Base-by-base conservation (phyloP, 2,888 invertebrate genomes). In the Polymixis lichenea region DNA sequence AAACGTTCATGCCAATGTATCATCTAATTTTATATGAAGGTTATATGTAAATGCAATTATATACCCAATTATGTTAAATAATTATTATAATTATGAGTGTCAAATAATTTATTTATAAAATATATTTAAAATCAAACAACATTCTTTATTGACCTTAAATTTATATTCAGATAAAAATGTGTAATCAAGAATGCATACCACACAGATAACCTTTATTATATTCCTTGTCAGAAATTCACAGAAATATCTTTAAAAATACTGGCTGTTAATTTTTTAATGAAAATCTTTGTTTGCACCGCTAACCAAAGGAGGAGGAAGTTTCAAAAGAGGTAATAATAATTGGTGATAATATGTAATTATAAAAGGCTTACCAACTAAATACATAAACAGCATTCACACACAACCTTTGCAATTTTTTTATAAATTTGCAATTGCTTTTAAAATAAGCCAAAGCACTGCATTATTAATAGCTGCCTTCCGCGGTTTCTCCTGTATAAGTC, bases 281-380 rank as follows among this genome's bases (percentile, higher is more conserved):
- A 43, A 32, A 7, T 75, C 38, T 82, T 77, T 78, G n/a, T 55
- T 84, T 88, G 79, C 84, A 81, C 62, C 83, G 91, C 90, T 90
- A 73, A 83, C 66, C 75, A 43, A 78, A 93, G 94, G 88, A 93
- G 92, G 85, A 92, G 91, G 88, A 95, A 95, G 77, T 95, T 95
- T 90, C 92, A 94, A 77, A 95, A 95, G 90, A 95, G 96, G 96
- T 96, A 94, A 90, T 96, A 94, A 90, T 76, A 43, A n/a, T 7
- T 17, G 2, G 7, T 67, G 66, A 19, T 4, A n/a, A 11, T 43
- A 49, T 49, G 19, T 53, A 43, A 53, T 19, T 32, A 49, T 9
- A 19, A 38, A 7, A n/a, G 7, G 15, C 11, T 71, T 22, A 53
- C 28, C 49, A 72, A 58, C 5, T 13, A 19, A 38, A 38, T 38